phyloP scores from a whole-genome alignment of 2,888 invertebrate genomes.

The Tiliacea citrago region DNA sequence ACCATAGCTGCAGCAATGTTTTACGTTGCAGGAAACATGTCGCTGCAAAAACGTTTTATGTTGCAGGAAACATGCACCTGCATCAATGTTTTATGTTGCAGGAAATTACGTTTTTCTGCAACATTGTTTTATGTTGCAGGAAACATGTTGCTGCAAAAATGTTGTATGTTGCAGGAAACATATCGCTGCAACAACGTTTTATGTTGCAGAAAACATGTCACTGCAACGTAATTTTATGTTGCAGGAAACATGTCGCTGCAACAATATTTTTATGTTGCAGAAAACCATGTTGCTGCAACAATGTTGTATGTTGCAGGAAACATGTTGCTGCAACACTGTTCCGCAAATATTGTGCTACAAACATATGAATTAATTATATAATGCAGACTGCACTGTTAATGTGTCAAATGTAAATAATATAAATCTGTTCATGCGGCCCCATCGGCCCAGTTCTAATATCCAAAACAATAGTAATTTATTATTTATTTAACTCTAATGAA shows the following conservation, averaged over 20 bases:
- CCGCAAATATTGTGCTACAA: not conserved
- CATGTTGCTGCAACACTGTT: not conserved
- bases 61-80: not conserved
- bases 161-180: not conserved
- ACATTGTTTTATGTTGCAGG: not conserved
- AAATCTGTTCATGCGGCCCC: slow-evolving; percentile 6
- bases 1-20: not conserved
- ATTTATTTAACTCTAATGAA: slow-evolving; percentile 44
- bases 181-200: not conserved
- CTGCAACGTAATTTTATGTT: too few relatives aligned
- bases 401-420: not conserved
- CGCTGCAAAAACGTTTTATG: not conserved
- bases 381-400: not conserved
- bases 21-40: not conserved
- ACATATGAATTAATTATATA: not conserved
- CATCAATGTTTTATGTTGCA: not conserved
- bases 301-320: too few relatives aligned
- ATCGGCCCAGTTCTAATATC: slow-evolving; percentile 14
- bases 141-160: not conserved
- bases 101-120: not conserved
- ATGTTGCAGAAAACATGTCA: too few relatives aligned
- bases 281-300: not conserved
- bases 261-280: not conserved
- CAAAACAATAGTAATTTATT: slow-evolving; percentile 41
- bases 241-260: not conserved